Percentiles rank a stretch among this genome's conserved stretches.
These are phyloP conservation scores for Branchipolynoe longqiensis DNA, from an alignment of 2,888 invertebrate genomes.

Conservation along the genomic window DNA sequence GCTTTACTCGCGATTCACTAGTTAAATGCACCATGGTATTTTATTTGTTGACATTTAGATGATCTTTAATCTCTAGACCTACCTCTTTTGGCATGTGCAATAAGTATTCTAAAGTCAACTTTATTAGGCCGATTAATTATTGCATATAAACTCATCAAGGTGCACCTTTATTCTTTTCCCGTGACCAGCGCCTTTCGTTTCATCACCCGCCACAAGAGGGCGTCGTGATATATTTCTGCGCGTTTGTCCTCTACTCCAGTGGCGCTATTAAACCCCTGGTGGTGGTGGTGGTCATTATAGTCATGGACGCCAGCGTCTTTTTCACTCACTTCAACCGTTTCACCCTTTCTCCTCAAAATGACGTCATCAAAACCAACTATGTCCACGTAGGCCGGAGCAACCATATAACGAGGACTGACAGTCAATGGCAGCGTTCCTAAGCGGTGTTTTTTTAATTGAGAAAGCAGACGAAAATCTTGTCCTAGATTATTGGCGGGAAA, in stretches of 20 bases:
- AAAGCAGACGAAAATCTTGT: background rate
- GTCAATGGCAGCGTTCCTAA: background rate
- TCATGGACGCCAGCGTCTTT: constrained; percentile 5
- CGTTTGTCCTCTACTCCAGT: background rate
- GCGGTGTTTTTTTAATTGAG: background rate
- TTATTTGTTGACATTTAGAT: too few relatives aligned
- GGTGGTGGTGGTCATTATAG: background rate
- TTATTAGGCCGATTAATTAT: too few relatives aligned
- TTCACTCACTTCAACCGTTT: background rate
- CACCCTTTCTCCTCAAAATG: background rate
- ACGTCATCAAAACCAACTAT: background rate
- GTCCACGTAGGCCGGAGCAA: background rate
- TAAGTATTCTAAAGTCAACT: too few relatives aligned
- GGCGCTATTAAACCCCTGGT: background rate
- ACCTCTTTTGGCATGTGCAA: too few relatives aligned
- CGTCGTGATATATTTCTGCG: background rate
- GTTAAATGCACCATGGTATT: too few relatives aligned
- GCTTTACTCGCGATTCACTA: too few relatives aligned
- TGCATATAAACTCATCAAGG: too few relatives aligned
- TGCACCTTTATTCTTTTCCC: too few relatives aligned
- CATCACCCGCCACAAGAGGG: background rate
- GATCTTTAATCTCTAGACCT: too few relatives aligned
- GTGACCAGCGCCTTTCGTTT: background rate
- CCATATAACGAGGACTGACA: background rate
- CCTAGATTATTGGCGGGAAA: background rate